These are phyloP conservation scores for Palaemon carinicauda DNA, from an alignment of 1,140 invertebrate genomes.

Conservation along the genomic window DNA sequence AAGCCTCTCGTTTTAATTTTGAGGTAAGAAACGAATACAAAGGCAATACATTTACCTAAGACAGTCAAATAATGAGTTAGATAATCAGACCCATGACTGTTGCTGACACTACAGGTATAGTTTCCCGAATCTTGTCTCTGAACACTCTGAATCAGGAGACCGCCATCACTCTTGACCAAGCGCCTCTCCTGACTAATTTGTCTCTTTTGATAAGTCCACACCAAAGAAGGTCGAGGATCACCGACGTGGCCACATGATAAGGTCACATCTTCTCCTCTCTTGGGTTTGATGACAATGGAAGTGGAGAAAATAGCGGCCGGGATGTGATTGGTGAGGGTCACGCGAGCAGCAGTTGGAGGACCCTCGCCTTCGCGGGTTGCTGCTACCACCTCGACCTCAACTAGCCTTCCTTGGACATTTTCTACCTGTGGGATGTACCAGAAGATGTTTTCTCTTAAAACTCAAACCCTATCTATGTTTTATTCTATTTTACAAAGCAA, in stretches of 20 bases:
- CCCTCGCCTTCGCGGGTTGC: conserved; percentile 63
- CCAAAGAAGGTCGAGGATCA: conserved; percentile 69
- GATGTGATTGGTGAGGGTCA: conserved; percentile 49
- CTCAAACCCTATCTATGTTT: no score
- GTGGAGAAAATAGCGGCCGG: conserved; percentile 72
- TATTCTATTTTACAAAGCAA: no score
- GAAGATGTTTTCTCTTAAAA: no score
- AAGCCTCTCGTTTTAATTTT: no score
- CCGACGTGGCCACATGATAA: conserved; percentile 83
- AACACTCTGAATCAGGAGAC: conserved; percentile 63
- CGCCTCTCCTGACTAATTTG: conserved; percentile 35
- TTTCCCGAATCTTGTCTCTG: conserved; percentile 65
- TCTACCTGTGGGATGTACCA: conserved; percentile 41
- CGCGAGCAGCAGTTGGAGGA: conserved; percentile 39
- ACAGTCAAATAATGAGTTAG: conserved; percentile 52
- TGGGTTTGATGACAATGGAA: conserved; percentile 72
- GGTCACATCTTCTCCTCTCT: conserved; percentile 84
- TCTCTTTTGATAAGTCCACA: conserved; percentile 69
- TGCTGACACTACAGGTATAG: conserved; percentile 66
- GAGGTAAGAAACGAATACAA: no score
- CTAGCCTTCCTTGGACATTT: conserved; percentile 48
- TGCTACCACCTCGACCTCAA: conserved; percentile 63
- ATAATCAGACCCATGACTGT: conserved; percentile 63
- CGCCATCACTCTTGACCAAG: conserved; percentile 63
- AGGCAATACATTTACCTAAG: conserved; percentile 43